These are phyloP conservation scores for Upupa epops DNA, from an alignment of 2,113 vertebrate species.

Conservation along the genomic window DNA sequence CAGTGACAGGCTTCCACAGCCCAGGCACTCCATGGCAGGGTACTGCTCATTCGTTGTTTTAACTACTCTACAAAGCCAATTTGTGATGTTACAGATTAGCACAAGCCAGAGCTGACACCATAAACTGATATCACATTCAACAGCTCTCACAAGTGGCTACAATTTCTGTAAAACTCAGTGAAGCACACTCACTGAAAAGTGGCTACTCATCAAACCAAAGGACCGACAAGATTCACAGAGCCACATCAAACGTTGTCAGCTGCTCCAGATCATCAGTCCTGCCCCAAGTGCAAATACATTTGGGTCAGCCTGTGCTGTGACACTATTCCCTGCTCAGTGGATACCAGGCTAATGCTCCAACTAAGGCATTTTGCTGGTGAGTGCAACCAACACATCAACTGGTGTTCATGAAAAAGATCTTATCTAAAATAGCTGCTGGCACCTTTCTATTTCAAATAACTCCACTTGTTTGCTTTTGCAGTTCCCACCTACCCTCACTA, in stretches of 20 bases:
- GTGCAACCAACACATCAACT: not conserved
- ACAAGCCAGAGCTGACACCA: not conserved
- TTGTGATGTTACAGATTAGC: not conserved
- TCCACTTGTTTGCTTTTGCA: not conserved
- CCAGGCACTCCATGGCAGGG: not conserved
- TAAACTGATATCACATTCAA: not conserved
- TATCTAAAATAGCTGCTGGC: slow-evolving; percentile 47
- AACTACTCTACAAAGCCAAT: not conserved
- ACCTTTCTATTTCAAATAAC: not conserved
- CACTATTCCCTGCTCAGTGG: not conserved
- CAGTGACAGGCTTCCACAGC: not conserved
- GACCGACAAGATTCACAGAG: not conserved
- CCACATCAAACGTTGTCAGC: not conserved
- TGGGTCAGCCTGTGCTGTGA: not conserved
- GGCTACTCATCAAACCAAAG: not conserved
- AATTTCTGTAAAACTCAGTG: not conserved
- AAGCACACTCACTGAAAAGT: not conserved
- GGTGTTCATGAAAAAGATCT: not conserved
- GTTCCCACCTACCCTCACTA: slow-evolving; percentile 49
- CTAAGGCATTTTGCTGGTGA: not conserved
- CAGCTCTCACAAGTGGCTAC: not conserved
- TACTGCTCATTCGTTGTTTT: not conserved
- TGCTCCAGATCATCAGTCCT: not conserved
- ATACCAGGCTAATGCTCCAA: not conserved
- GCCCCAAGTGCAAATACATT: not conserved